Percentiles rank a stretch among this genome's conserved stretches.
These are phyloP conservation scores for Catostomus latipinnis DNA, from an alignment of 2,797 vertebrate species.

Conservation along the genomic window DNA sequence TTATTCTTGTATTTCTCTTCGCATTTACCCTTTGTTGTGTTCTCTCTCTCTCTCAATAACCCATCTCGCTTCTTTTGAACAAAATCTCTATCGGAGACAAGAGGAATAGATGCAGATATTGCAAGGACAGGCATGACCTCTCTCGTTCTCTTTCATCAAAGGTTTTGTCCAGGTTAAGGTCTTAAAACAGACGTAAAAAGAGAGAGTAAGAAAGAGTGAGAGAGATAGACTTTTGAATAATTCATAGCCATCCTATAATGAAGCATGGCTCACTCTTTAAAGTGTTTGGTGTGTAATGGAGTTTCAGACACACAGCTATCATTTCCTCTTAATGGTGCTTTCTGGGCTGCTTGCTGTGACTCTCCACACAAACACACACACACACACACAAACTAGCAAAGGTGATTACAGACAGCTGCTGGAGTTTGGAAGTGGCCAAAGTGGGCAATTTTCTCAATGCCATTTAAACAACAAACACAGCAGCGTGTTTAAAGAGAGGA, in stretches of 20 bases:
- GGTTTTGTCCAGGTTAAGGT: slow-evolving; percentile 45
- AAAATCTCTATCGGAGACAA: not conserved
- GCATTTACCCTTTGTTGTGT: slow-evolving; percentile 13
- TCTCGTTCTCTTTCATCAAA: slow-evolving; percentile 62
- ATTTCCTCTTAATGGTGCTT: slow-evolving; percentile 89
- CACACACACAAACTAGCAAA: slow-evolving; percentile 24
- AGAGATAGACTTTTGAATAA: slow-evolving; percentile 77
- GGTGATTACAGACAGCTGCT: slow-evolving; percentile 80
- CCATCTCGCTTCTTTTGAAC: not conserved
- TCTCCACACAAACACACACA: slow-evolving; percentile 37
- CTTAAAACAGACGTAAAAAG: slow-evolving; percentile 51
- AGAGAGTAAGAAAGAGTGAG: slow-evolving; percentile 50
- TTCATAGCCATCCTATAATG: slow-evolving; percentile 81
- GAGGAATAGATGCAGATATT: not conserved
- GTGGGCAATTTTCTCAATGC: slow-evolving; percentile 84
- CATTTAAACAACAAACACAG: slow-evolving; percentile 85
- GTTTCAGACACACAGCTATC: slow-evolving; percentile 89
- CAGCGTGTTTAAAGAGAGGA: slow-evolving; percentile 72
- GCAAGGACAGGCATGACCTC: slow-evolving; percentile 1
- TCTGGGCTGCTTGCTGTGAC: slow-evolving; percentile 75
- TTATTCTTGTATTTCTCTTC: slow-evolving; percentile 4
- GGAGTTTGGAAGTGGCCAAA: slow-evolving; percentile 79
- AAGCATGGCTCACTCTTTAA: slow-evolving; percentile 80
- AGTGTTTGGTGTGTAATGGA: slow-evolving; percentile 85
- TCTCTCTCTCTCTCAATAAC: not conserved